Base-by-base conservation (phyloP, 2,113 vertebrate genomes). In the Dendrocopos noguchii region DNA sequence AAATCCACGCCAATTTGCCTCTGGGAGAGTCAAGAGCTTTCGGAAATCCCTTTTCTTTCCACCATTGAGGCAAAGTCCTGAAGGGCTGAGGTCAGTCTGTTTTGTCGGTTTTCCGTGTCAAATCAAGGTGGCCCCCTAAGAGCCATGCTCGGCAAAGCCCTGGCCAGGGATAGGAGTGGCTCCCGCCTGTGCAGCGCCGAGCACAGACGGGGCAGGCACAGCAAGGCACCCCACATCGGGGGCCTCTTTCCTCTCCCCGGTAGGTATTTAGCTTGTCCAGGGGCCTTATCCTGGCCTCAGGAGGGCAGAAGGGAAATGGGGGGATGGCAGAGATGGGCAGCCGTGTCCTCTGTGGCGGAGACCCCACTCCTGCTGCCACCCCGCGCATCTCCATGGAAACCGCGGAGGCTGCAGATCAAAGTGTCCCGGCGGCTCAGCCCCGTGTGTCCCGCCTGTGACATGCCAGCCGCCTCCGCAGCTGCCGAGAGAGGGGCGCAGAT, bases 351-450 rank as follows among this genome's bases (percentile, higher is more conserved):
- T 1, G 57, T 29, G 75, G 15, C 33, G 14, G 55, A 75, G 82
- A 75, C 55, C 93, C 53, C 47, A 74, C 39, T 87, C 39, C 87
- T 21, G 12, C 59, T 53, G 80, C 28, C 73, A 46, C 57, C 42
- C 63, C 18, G 17, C 44, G 1, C 68, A 87, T 94, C 31, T 74
- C 90, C 94, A 94, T 93, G 92, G 94, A 75, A 95, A 94, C 92
- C 9, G 5, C 60, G 5, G 72, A 67, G 7, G 82, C 81, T 25
- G 74, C 56, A 10, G 59, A 36, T 20, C 50, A 4, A 59, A 74
- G 76, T 74, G 74, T 70, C 60, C 46, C n/a, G 8, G 7, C 9
- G 60, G 65, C 52, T 71, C 56, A 59, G 80, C 42, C 66, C 63
- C 28, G 25, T 59, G 33, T 47, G 28, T 6, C 70, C 81, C 14